These are phyloP conservation scores for Bostrychus sinensis DNA, from an alignment of 2,113 vertebrate genomes.

Conservation along the genomic window DNA sequence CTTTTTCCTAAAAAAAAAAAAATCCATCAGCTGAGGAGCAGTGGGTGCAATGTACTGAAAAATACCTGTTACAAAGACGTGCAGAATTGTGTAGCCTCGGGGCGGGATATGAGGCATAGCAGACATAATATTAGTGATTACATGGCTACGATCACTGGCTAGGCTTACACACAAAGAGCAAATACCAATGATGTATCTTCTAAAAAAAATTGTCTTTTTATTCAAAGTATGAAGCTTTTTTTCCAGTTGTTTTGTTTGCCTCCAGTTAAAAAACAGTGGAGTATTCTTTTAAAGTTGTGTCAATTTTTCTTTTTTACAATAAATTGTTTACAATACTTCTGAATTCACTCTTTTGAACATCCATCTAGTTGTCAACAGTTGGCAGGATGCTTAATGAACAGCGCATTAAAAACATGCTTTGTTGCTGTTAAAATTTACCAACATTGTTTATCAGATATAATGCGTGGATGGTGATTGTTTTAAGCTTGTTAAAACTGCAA, in stretches of 20 bases:
- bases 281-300: too few species aligned
- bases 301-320: too few species aligned
- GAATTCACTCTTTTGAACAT: too few species aligned
- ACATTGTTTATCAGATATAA: too few species aligned
- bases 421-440: too few species aligned
- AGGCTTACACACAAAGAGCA: conserved; percentile 21
- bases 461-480: too few species aligned
- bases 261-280: too few species aligned
- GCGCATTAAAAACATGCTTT: too few species aligned
- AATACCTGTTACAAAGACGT: conserved; percentile 33
- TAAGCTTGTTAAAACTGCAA: too few species aligned
- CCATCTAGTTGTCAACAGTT: too few species aligned
- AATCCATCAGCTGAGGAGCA: conserved; percentile 39
- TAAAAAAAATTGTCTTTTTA: conserved; percentile 31
- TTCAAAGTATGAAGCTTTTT: conserved; percentile 27
- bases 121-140: conserved; percentile 67
- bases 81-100: conserved; percentile 29
- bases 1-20: conserved; percentile 39
- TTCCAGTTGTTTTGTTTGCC: not conserved
- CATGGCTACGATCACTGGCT: conserved; percentile 47
- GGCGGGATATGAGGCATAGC: conserved; percentile 59
- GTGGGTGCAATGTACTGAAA: conserved; percentile 56
- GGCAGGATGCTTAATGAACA: too few species aligned
- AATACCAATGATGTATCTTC: conserved; percentile 23
- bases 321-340: too few species aligned